phyloP scores from a whole-genome alignment of 2,113 vertebrate genomes.

The Eubucco bourcierii region DNA sequence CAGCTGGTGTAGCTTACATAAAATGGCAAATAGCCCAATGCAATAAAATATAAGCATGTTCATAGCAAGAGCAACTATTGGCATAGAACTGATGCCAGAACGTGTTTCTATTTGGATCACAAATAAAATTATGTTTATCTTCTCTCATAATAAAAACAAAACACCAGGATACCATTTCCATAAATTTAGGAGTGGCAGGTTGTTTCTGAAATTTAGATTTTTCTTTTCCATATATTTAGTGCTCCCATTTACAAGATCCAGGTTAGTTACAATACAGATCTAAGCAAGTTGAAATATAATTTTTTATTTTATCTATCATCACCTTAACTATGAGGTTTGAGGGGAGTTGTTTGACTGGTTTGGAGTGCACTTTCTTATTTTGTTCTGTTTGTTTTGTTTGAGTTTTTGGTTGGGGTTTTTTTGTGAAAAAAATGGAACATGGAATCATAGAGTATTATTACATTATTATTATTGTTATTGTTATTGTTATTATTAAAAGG shows the following conservation, averaged over 20 bases:
- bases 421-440: neutral
- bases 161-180: neutral
- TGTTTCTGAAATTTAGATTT: neutral
- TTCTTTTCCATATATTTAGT: neutral
- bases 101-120: slow-evolving; percentile 37
- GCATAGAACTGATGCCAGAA: slow-evolving; percentile 33
- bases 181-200: neutral
- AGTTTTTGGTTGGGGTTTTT: neutral
- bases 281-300: neutral
- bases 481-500: neutral
- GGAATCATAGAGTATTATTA: neutral
- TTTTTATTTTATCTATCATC: neutral
- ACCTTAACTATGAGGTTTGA: neutral
- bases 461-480: too few relatives aligned
- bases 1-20: slow-evolving; percentile 68
- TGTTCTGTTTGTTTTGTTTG: too few relatives aligned
- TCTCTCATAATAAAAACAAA: neutral
- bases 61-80: slow-evolving; percentile 52
- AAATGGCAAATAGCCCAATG: slow-evolving; percentile 55
- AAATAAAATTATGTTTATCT: slow-evolving; percentile 7
- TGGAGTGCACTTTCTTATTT: neutral
- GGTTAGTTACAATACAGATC: neutral
- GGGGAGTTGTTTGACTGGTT: neutral
- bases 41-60: slow-evolving; percentile 46
- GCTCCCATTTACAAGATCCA: neutral